A percentile compares a stretch with the other conserved stretches of the same genome.
phyloP scores from a whole-genome alignment of 1,140 invertebrate genomes.

The Drosophila ohnishii region DNA sequence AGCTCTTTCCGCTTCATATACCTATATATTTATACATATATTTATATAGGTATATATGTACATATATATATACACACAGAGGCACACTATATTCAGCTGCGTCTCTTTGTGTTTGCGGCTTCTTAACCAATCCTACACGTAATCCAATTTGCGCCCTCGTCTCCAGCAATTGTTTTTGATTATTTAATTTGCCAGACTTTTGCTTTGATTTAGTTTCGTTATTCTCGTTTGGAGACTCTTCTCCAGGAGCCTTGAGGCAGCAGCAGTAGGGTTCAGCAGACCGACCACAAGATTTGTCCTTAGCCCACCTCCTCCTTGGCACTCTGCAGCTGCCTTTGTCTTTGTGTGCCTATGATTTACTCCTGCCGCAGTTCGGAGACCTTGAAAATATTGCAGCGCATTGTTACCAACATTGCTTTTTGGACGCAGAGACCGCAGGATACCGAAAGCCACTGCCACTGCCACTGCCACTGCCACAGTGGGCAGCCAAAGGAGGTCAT shows the following conservation, averaged over 20 bases:
- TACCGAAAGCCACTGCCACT: slow-evolving; percentile 12
- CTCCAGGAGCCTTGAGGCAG: slow-evolving; percentile 35
- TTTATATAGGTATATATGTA: not conserved
- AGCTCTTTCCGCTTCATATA: slow-evolving; percentile 7
- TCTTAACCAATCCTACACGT: slow-evolving; percentile 67
- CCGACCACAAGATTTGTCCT: slow-evolving; percentile 66
- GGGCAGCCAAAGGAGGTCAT: slow-evolving; percentile 33
- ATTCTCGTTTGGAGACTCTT: slow-evolving; percentile 9
- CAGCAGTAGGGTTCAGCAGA: slow-evolving; percentile 37
- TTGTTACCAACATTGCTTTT: slow-evolving; percentile 56
- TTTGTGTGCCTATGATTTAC: slow-evolving; percentile 66
- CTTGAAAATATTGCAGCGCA: slow-evolving; percentile 74
- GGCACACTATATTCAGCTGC: not conserved
- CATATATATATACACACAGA: too few relatives aligned
- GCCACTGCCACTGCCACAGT: slow-evolving; percentile 33
- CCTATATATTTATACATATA: not conserved
- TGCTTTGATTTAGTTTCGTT: slow-evolving; percentile 75
- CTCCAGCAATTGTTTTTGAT: slow-evolving; percentile 71
- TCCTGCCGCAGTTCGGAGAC: slow-evolving; percentile 68
- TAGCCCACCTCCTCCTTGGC: slow-evolving; percentile 18
- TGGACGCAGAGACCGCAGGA: slow-evolving; percentile 36
- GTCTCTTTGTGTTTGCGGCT: slow-evolving; percentile 14
- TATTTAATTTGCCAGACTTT: slow-evolving; percentile 78
- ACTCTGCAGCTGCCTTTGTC: slow-evolving; percentile 15
- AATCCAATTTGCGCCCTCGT: slow-evolving; percentile 60